Conservation (phyloP, 2,888 invertebrate species). For the Napeogenes sylphis region DNA sequence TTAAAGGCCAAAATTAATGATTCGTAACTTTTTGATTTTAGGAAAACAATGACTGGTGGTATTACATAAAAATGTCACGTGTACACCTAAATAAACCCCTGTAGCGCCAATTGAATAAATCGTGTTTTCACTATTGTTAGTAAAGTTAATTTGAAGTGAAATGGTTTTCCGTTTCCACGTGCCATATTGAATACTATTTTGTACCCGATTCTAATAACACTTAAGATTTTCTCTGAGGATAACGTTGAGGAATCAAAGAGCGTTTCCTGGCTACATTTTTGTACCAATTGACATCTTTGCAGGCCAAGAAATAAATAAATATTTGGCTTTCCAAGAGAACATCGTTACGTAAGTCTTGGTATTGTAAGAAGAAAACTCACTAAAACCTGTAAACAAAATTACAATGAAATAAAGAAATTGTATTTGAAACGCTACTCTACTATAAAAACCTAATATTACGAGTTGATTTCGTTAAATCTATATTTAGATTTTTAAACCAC, state of each 20-base stretch:
- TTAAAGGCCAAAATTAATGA: conserved; percentile 66
- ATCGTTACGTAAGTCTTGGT: conserved; percentile 5
- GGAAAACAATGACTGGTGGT: conserved; percentile 11
- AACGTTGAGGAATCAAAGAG: conserved; percentile 26
- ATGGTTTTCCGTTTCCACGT: conserved; percentile 61
- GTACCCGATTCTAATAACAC: conserved; percentile 59
- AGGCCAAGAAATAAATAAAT: conserved; percentile 2
- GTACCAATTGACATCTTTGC: conserved; percentile 7
- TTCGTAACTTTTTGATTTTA: conserved; percentile 35
- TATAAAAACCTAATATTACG: too few relatives aligned
- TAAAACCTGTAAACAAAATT: neutral
- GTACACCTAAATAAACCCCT: conserved; percentile 12
- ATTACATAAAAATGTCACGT: conserved; percentile 28
- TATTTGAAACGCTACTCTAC: too few relatives aligned
- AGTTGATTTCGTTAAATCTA: too few relatives aligned
- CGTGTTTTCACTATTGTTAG: conserved; percentile 29
- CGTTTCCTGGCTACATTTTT: conserved; percentile 12
- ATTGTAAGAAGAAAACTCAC: conserved; percentile 2
- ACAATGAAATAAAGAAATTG: neutral
- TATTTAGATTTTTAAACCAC: too few relatives aligned
- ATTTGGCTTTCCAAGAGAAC: conserved; percentile 1
- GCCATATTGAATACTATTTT: conserved; percentile 60
- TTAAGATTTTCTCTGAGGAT: conserved; percentile 43
- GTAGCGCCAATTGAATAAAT: conserved; percentile 15
- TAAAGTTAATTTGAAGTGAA: conserved; percentile 52